Evolutionary conservation across 2,797 vertebrate genomes (phyloP), one percentile per base, ranked within the genome.

Genomic region (Scomberomorus guttatus): DNA sequence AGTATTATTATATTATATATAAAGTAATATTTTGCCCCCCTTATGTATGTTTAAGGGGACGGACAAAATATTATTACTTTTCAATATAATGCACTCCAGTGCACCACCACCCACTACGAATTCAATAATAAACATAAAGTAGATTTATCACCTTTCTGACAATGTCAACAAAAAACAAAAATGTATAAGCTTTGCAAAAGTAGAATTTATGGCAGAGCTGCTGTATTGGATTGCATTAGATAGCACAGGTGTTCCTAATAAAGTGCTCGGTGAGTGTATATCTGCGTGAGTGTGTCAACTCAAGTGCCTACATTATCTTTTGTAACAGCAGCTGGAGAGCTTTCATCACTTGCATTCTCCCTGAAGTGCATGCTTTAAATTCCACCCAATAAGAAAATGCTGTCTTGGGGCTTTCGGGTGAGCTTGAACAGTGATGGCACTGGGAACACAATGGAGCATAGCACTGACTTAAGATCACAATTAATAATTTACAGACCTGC

Each of bases 401-500:
- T 62, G 56, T 78, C 58, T 71, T 54, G 66, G 48, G 60, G 57
- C 72, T 73, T 18, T 78, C 34, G 50, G 75, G 75, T 84, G 72
- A 86, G 61, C 61, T 57, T 78, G 67, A 84, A 68, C 75, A 65
- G 27, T 54, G 77, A 59, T 64, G 79, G 25, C 66, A 72, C 50
- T 27, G 58, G 56, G 29, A 80, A 82, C 67, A 82, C 80, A 82
- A 80, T 46, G 59, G 69, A 79, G 69, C 56, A 77, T 12, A 79
- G 67, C 76, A 71, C 76, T 71, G 75, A 87, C 64, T 82, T 83
- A 74, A 82, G 70, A 81, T 88, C 65, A 60, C 15, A 59, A 65
- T 88, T 60, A 87, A 87, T 91, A 87, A 87, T 90, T 89, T 48
- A 92, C 59, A 37, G 64, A 68, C 58, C 55, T 82, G 80, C 59